These are phyloP conservation scores for Lepidotrigona ventralis DNA, from an alignment of 1,140 invertebrate species.

Conservation along the genomic window DNA sequence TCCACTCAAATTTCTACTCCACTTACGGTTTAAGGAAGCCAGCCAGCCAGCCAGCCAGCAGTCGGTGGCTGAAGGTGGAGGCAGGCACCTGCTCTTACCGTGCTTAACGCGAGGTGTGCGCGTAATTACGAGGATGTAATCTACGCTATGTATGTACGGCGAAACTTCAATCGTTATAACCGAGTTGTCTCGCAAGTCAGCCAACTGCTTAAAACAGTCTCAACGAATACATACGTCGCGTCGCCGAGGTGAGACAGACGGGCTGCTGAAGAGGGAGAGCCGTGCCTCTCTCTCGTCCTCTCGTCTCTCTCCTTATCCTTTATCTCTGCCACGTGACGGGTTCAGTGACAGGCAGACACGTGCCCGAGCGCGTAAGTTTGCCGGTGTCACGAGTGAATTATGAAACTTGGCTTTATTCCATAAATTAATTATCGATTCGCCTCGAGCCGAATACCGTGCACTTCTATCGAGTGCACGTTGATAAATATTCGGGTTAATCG, in stretches of 20 bases:
- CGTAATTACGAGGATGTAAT: conserved; percentile 64
- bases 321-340: conserved; percentile 27
- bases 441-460: conserved; percentile 15
- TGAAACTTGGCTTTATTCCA: conserved; percentile 37
- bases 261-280: background rate
- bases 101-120: conserved; percentile 40
- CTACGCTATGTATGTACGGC: conserved; percentile 45
- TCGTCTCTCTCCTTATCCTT: conserved; percentile 10
- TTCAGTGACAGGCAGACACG: conserved; percentile 58
- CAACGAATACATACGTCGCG: conserved; percentile 50
- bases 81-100: conserved; percentile 11
- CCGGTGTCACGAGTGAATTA: conserved; percentile 54
- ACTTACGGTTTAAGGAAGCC: conserved; percentile 40
- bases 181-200: conserved; percentile 65
- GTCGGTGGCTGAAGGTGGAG: background rate
- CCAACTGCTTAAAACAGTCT: conserved; percentile 61
- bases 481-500: conserved; percentile 23
- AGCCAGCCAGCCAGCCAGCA: conserved; percentile 26
- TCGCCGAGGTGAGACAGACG: background rate
- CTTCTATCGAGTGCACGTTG: conserved; percentile 27
- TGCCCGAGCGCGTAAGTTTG: conserved; percentile 57
- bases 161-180: conserved; percentile 73
- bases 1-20: conserved; percentile 30
- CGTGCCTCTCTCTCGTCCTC: background rate
- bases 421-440: conserved; percentile 57